Base-by-base conservation (phyloP, 2,888 invertebrate genomes). In the Crocallis elinguaria region DNA sequence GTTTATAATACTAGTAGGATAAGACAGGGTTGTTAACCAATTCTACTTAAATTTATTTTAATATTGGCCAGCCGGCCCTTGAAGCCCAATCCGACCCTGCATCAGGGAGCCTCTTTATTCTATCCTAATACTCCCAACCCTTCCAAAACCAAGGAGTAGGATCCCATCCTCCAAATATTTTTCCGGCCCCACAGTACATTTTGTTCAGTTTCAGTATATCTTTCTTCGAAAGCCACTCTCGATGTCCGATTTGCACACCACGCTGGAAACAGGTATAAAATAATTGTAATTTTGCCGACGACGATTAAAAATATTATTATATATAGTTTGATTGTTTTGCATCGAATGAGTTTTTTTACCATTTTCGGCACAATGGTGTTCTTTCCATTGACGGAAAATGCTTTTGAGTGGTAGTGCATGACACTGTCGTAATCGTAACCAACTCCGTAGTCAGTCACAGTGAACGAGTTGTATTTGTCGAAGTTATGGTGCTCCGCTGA, bases 351-450 rank as follows among this genome's bases (percentile, higher is more conserved):
- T 49, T 57, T 42, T 27, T 49, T 75, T 50, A 90, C 91, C 88
- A 87, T 79, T 71, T 88, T 91, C 6, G 95, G 93, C 19, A 94
- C 90, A 57, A 95, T 94, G 3, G 96, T 96, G 38, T 92, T 91
- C 75, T 93, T 83, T 4, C 94, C 94, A 75, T 95, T 94, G 66
- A 90, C 91, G 19, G 95, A 94, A 80, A 96, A 96, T 39, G 95
- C 95, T 63, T 92, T 88, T 30, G 92, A 91, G 63, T 94, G 94
- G 71, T 96, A 96, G 76, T 96, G 96, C 93, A 96, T 93, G 23
- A 96, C 93, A 75, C 95, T 95, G 50, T 92, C 92, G 71, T 95
- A 96, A 84, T 96, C 95, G 71, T 96, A 96, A 9, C 91, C 90
- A 32, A 94, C 92, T 9, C 94, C 94, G 70, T 94, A 95, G 76